These are phyloP conservation scores for Drosophila anomelani DNA, from an alignment of 2,888 invertebrate species.

Conservation along the genomic window DNA sequence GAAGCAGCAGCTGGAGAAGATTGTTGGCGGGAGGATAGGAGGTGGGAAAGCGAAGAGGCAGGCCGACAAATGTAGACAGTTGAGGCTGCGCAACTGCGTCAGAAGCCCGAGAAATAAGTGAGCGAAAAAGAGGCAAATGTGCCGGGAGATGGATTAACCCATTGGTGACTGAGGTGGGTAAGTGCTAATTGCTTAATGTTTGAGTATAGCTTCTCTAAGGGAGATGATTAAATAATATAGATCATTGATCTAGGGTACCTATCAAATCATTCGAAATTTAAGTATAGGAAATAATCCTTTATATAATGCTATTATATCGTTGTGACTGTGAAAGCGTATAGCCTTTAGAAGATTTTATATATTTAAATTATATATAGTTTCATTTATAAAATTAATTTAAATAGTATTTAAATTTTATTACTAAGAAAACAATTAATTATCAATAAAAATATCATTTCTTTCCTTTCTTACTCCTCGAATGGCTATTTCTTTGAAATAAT, in stretches of 20 bases:
- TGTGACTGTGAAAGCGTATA: too few species aligned
- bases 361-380: too few species aligned
- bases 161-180: background rate
- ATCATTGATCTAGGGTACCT: background rate
- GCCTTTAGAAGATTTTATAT: too few species aligned
- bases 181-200: background rate
- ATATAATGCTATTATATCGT: too few species aligned
- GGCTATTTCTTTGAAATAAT: background rate
- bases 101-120: conserved; percentile 44
- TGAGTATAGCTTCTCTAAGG: background rate
- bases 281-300: too few species aligned
- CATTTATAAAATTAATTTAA: background rate
- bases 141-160: conserved; percentile 34
- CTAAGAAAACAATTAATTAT: background rate
- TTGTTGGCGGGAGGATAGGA: conserved; percentile 15
- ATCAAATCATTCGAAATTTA: too few species aligned
- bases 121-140: conserved; percentile 12
- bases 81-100: conserved; percentile 65
- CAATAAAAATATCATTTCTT: background rate
- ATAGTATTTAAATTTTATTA: background rate
- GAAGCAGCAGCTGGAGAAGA: conserved; percentile 16
- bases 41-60: conserved; percentile 48
- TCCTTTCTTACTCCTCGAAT: background rate
- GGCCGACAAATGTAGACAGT: conserved; percentile 76
- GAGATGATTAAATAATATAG: too few species aligned